A percentile compares a stretch with the other conserved stretches of the same genome.
phyloP scores from a whole-genome alignment of 1,140 invertebrate species.

The Galendromus occidentalis region DNA sequence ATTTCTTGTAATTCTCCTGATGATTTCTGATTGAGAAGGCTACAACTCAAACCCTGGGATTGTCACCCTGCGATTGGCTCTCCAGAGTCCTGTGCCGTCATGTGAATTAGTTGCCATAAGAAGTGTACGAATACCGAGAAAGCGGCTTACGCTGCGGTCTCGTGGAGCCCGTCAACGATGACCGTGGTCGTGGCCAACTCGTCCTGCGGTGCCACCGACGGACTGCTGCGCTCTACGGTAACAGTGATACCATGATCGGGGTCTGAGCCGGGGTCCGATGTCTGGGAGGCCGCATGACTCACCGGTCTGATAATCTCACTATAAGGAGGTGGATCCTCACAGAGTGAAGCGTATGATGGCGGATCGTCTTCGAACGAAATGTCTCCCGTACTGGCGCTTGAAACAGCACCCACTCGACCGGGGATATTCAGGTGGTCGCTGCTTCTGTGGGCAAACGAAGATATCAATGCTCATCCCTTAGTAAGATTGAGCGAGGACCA shows the following conservation, averaged over 20 bases:
- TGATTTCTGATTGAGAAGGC: no score
- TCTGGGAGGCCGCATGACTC: background rate
- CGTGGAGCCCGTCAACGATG: background rate
- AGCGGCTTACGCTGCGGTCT: background rate
- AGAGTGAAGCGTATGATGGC: constrained; percentile 10
- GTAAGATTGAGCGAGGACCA: no score
- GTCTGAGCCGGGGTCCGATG: background rate
- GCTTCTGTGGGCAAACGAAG: background rate
- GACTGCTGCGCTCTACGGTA: constrained; percentile 1
- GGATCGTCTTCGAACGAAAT: constrained; percentile 7
- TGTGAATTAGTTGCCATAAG: no score
- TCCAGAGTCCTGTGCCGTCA: no score
- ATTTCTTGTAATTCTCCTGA: no score
- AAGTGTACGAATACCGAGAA: background rate
- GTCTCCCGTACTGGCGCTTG: constrained; percentile 4
- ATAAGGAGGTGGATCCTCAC: constrained; percentile 7
- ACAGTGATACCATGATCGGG: background rate
- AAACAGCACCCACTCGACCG: background rate
- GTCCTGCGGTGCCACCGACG: background rate
- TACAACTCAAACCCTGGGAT: no score
- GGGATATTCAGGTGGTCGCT: constrained; percentile 5
- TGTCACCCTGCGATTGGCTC: no score
- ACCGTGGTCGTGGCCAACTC: background rate
- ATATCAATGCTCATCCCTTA: no score
- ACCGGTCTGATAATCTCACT: constrained; percentile 2